Base-by-base conservation (phyloP, 2,113 vertebrate species). In the Poeciliopsis occidentalis region DNA sequence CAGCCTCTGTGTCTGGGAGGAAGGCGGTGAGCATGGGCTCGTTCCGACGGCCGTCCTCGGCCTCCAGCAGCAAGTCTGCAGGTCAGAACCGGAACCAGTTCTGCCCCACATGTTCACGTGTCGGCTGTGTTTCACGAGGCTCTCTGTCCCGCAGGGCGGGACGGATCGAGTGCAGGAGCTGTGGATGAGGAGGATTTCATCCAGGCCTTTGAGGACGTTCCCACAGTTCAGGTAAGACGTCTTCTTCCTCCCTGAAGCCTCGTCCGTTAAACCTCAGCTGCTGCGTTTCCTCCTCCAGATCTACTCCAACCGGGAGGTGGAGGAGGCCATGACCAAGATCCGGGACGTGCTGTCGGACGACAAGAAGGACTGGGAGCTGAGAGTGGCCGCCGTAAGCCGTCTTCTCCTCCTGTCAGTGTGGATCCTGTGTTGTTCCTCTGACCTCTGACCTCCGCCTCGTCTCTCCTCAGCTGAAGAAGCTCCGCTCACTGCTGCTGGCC, bases 281-380 rank as follows among this genome's bases (percentile, higher is more conserved):
- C 4, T 5, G 30, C 5, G 60, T 10, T 47, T 73, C 22, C 63
- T 44, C 10, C 76, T 84, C 47, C 89, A 99, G 97, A 96, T 99
- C 67, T 97, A 97, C 92, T 97, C 97, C 65, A 96, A 95, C 94
- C 94, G 97, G 87, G 97, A 99, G 92, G 95, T 98, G 86, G 97
- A 98, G 93, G 97, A 99, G 88, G 97, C 96, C 8, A 94, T 99
- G 94, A 95, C 96, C 67, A 98, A 98, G 95, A 96, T 98, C 84
- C 93, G 97, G 64, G 97, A 98, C 76, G 96, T 98, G 60, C 94
- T 99, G 72, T 97, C 97, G 1, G 97, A 98, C 79, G 97, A 99
- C 89, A 98, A 98, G 87, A 95, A 95, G 24, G 97, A 99, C 87
- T 99, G 97, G 97, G 97, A 99, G 93, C 96, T 98, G 32, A 87